Percentiles rank a stretch among this genome's conserved stretches.
Conservation (phyloP, 2,113 vertebrate genomes). For the Periophthalmodon schlosseri region DNA sequence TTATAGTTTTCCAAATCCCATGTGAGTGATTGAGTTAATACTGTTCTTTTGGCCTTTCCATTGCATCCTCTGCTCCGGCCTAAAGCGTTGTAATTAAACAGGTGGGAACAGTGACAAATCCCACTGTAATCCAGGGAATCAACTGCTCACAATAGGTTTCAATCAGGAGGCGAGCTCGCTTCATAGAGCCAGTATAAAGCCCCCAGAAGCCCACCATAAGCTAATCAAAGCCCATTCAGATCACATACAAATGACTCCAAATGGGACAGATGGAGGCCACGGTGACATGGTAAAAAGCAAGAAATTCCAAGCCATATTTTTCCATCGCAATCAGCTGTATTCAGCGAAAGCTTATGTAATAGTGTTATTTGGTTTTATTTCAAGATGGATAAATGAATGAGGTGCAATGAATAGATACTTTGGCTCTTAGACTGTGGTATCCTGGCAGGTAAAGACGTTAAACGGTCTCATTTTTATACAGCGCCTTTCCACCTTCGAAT, state of each 20-base stretch:
- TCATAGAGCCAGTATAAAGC: not conserved
- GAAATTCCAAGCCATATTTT: not conserved
- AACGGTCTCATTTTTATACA: not conserved
- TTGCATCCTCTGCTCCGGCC: not conserved
- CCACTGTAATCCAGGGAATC: slow-evolving; percentile 8
- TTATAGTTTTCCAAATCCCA: not conserved
- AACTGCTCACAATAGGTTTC: not conserved
- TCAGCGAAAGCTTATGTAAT: not conserved
- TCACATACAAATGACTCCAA: slow-evolving; percentile 6
- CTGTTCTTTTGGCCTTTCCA: not conserved
- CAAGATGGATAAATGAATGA: not conserved
- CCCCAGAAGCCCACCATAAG: not conserved
- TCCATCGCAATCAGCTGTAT: not conserved
- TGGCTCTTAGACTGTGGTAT: not conserved
- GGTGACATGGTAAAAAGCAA: not conserved
- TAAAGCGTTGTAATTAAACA: slow-evolving; percentile 2
- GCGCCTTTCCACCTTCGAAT: too few relatives aligned
- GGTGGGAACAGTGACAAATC: slow-evolving; percentile 10
- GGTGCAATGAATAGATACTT: not conserved
- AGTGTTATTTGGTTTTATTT: not conserved
- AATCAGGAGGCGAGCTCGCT: slow-evolving; percentile 1
- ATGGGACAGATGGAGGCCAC: not conserved
- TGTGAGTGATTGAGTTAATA: not conserved
- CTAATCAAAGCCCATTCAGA: slow-evolving; percentile 9
- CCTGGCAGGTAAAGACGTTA: not conserved